Percentiles rank a stretch among this genome's conserved stretches.
phyloP scores from a whole-genome alignment of 2,888 invertebrate species.

The Lycia hirtaria region DNA sequence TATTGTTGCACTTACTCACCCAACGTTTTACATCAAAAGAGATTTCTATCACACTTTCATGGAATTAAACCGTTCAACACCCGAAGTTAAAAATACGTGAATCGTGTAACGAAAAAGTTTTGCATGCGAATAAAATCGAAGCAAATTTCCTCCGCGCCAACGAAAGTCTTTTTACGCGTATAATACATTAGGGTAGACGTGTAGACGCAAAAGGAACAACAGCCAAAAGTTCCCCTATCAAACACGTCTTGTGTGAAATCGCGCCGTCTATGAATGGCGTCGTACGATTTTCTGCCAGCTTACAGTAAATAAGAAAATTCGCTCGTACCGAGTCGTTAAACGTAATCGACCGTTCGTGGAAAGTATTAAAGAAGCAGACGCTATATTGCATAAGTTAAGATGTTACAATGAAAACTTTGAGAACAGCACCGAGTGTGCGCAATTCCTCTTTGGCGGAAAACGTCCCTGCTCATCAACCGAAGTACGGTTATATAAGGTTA shows the following conservation, averaged over 20 bases:
- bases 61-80: not conserved
- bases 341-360: conserved; percentile 82
- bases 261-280: conserved; percentile 63
- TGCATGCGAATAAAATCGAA: conserved; percentile 1
- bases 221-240: conserved; percentile 65
- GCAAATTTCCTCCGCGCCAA: conserved; percentile 18
- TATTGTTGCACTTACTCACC: conserved; percentile 46
- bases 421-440: conserved; percentile 77
- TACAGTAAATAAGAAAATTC: conserved; percentile 83
- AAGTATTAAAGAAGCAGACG: conserved; percentile 83
- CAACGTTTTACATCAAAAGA: conserved; percentile 13
- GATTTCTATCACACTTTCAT: conserved; percentile 3
- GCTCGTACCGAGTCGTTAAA: conserved; percentile 80
- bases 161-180: conserved; percentile 27
- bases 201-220: conserved; percentile 48
- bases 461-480: conserved; percentile 63
- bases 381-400: conserved; percentile 84
- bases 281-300: conserved; percentile 74
- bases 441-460: conserved; percentile 69
- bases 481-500: conserved; percentile 62
- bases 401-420: conserved; percentile 83
- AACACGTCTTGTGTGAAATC: conserved; percentile 73
- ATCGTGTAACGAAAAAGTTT: conserved; percentile 16
- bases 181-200: conserved; percentile 31
- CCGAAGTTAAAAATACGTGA: conserved; percentile 7